Evolutionary conservation across 2,113 vertebrate species (phyloP), one percentile per base, ranked within the genome.

Genomic region (Amphiprion percula): DNA sequence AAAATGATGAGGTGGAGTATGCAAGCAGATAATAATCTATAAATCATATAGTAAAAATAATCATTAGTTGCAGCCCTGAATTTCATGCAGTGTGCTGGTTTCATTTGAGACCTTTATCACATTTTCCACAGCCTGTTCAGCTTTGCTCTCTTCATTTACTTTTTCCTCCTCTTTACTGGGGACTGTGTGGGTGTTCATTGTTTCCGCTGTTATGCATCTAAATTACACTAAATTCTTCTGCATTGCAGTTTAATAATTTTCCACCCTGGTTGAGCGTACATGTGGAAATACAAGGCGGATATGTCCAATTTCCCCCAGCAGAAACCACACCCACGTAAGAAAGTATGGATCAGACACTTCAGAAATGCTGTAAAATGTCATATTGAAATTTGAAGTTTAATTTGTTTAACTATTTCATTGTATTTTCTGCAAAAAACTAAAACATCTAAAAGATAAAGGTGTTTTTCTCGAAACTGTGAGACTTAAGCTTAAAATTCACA

Each of bases 171-270:
- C 54, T 69, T 3, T 2, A 70, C 70, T 56, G 19, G 26, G 19
- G 28, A 15, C 23, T 76, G 41, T 65, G 26, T 79, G 65, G n/a
- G 37, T 47, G 69, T 69, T 58, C 16, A n/a, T 17, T 23, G 41
- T 61, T 82, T 67, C 49, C 28, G 67, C 49, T 61, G 28, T 19
- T 28, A 30, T 70, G 28, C 15, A 26, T 50, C 24, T 21, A 11
- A 23, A 56, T 10, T 37, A 37, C 1, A 37, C 33, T 8, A 8
- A 37, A 37, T 68, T 52, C 0, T 30, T 26, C 28, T 44, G 11
- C 26, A 55, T 54, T 23, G 23, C 3, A 59, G 39, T 77, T 66
- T 28, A 71, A 61, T 8, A 41, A 17, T 4, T 30, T 67, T 55
- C 68, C 50, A n/a, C 14, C 21, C 54, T 56, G 67, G 17, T 62